Percentiles rank a stretch among this genome's conserved stretches.
Evolutionary conservation across 2,113 vertebrate genomes (phyloP).

Genomic region (Ornithorhynchus anatinus): DNA sequence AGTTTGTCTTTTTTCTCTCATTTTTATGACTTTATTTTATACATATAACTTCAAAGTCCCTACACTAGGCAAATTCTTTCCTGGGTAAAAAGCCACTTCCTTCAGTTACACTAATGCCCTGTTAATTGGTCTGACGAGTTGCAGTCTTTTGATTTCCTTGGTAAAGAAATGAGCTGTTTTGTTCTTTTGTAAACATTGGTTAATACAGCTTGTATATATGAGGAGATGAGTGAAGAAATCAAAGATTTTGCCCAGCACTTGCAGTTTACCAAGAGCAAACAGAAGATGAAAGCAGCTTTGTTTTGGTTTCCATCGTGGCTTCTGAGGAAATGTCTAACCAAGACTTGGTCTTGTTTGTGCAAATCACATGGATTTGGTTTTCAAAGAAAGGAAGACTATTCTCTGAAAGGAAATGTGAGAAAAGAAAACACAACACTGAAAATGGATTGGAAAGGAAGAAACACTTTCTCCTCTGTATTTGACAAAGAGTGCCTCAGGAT

Average conservation of each 20-base stretch:
- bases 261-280: slow-evolving; percentile 9
- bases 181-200: slow-evolving; percentile 11
- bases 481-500: neutral
- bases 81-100: neutral
- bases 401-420: slow-evolving; percentile 14
- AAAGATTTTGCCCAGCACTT: neutral
- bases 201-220: neutral
- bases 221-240: neutral
- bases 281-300: slow-evolving; percentile 29
- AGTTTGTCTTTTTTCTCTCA: neutral
- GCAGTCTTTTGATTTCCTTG: neutral
- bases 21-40: neutral
- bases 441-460: neutral
- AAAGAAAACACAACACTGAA: neutral
- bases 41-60: neutral
- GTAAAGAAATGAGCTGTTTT: slow-evolving; percentile 7
- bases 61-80: no score
- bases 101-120: neutral
- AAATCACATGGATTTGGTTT: slow-evolving; percentile 25
- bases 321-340: slow-evolving; percentile 5
- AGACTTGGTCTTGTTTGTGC: slow-evolving; percentile 13
- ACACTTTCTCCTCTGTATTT: neutral
- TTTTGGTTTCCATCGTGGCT: slow-evolving; percentile 16
- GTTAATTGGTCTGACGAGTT: slow-evolving; percentile 8
- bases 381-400: neutral